Base-by-base conservation (phyloP, 1,140 invertebrate genomes). In the Camponotus pennsylvanicus region DNA sequence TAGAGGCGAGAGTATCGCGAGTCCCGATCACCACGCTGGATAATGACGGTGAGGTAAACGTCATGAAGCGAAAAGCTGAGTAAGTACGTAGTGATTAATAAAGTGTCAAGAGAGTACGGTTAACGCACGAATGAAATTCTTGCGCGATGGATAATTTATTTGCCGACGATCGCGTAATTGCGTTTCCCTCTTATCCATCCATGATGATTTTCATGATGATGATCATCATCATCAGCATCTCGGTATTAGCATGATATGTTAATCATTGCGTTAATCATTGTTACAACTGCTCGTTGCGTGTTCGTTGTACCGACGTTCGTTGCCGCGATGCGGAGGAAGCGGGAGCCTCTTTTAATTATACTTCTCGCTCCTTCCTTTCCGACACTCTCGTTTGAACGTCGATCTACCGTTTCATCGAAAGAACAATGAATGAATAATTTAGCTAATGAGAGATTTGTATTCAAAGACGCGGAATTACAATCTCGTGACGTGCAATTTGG, bases 31-130 rank as follows among this genome's bases (percentile, higher is more conserved):
- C 0, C 45, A 27, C 32, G 3, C 79, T 57, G 85, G 85, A 88
- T 87, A 86, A 89, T 80, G 85, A 86, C 69, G 86, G 37, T 9
- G 63, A 45, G 37, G 64, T 57, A 77, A 80, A 61, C 34, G 63
- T 15, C 64, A 92, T 90, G 91, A 88, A 90, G 83, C 85, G 87
- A 18, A 87, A 87, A 83, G 73, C 67, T 66, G 83, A 90, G 89
- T 89, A 85, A 91, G 90, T 90, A 64, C 49, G 61, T 45, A 52
- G 61, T 34, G 82, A 87, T 67, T 76, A 76, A 69, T 79, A 67
- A 64, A 49, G 32, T 34, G 34, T 55, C n/a, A 27, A 37, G 67
- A 82, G 61, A 82, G 64, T 13, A 4, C 63, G 15, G n/a, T 21
- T 18, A 37, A 59, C 49, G 40, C 61, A 64, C 55, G 37, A 79